Conservation (phyloP, 2,797 vertebrate genomes). For the Philypnodon macrostomus region DNA sequence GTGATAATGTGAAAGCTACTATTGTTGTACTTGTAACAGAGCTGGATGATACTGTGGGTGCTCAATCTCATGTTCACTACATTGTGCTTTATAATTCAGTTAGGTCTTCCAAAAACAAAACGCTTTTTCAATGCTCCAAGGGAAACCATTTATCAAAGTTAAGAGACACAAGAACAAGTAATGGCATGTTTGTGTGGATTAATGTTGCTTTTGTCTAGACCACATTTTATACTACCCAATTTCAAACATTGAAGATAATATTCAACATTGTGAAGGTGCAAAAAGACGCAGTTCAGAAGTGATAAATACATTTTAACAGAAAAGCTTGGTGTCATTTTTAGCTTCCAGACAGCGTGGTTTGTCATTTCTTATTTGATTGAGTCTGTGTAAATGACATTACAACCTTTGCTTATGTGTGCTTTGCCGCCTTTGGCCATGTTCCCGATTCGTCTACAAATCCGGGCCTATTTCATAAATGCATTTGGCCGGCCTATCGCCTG, state of each 20-base stretch:
- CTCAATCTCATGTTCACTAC: conserved; percentile 76
- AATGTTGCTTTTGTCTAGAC: conserved; percentile 10
- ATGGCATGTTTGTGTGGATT: conserved; percentile 25
- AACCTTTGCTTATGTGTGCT: conserved; percentile 70
- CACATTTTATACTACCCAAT: conserved; percentile 7
- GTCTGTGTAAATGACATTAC: conserved; percentile 69
- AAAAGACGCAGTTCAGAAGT: conserved; percentile 51
- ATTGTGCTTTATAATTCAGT: conserved; percentile 75
- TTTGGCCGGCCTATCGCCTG: conserved; percentile 59
- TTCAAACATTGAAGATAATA: conserved; percentile 21
- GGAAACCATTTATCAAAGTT: conserved; percentile 52
- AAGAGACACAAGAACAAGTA: conserved; percentile 26
- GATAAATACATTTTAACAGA: conserved; percentile 72
- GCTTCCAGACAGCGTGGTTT: conserved; percentile 75
- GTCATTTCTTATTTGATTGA: conserved; percentile 79
- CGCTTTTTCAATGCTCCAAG: conserved; percentile 64
- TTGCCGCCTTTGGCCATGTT: conserved; percentile 72
- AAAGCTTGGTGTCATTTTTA: conserved; percentile 68
- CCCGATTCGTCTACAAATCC: conserved; percentile 71
- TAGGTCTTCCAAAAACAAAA: conserved; percentile 73
- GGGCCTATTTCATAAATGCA: conserved; percentile 69
- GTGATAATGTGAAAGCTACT: conserved; percentile 73
- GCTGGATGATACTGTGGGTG: conserved; percentile 60
- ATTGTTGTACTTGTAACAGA: conserved; percentile 63
- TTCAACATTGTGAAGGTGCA: conserved; percentile 22